These are phyloP conservation scores for Hypomesus transpacificus DNA, from an alignment of 2,113 vertebrate genomes.

Conservation along the genomic window DNA sequence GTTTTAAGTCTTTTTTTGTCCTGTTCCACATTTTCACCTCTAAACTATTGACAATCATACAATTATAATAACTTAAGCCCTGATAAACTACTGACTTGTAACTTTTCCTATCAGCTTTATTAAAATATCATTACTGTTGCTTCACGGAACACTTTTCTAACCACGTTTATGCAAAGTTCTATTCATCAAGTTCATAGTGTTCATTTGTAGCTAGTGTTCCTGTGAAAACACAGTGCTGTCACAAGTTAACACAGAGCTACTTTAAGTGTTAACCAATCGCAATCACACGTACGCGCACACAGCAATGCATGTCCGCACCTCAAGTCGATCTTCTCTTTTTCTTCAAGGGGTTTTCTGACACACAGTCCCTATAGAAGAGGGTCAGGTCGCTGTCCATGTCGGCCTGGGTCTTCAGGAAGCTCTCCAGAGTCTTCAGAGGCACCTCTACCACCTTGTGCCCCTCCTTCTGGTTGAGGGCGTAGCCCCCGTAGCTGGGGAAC, in stretches of 20 bases:
- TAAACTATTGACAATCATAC: too few relatives aligned
- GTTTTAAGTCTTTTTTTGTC: too few relatives aligned
- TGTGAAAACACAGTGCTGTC: neutral
- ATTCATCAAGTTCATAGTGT: neutral
- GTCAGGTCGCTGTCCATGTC: conserved; percentile 38
- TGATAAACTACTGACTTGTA: too few relatives aligned
- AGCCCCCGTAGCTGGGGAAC: conserved; percentile 65
- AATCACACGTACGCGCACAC: neutral
- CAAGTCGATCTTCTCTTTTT: conserved; percentile 37
- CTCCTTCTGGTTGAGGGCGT: conserved; percentile 55
- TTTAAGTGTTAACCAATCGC: neutral
- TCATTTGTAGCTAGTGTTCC: neutral
- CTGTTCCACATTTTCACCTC: too few relatives aligned
- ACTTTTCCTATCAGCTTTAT: too few relatives aligned
- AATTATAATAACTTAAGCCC: too few relatives aligned
- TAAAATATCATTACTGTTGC: too few relatives aligned
- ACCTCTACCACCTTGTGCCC: conserved; percentile 60
- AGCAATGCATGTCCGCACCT: neutral
- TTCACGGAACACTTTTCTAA: too few relatives aligned
- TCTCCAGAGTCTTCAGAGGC: conserved; percentile 66
- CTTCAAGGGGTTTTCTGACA: conserved; percentile 49
- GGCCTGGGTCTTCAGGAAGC: conserved; percentile 56
- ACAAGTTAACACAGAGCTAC: too few relatives aligned
- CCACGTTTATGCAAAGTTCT: neutral
- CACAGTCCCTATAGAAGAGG: conserved; percentile 63